Conservation (phyloP, 1,140 invertebrate genomes). For the Dryas iulia region DNA sequence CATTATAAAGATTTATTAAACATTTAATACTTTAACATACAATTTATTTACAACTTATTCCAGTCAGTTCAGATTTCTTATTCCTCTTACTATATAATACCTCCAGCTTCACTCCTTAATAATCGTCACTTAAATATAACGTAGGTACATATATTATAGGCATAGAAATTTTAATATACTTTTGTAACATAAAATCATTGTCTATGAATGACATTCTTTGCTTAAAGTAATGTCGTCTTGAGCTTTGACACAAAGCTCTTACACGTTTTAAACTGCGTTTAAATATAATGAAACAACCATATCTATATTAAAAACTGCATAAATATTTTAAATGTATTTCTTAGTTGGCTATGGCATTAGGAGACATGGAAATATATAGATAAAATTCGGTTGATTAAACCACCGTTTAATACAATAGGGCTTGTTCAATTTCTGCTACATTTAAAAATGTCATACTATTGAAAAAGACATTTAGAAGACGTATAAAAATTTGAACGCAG, state of each 20-base stretch:
- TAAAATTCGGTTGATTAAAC: too few relatives aligned
- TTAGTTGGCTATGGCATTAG: too few relatives aligned
- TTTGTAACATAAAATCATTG: background rate
- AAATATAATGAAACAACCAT: too few relatives aligned
- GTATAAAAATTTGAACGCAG: too few relatives aligned
- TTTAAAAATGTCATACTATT: background rate
- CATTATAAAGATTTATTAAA: slow-evolving; percentile 46
- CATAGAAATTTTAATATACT: background rate
- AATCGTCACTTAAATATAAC: background rate
- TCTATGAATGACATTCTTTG: background rate
- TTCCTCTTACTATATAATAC: slow-evolving; percentile 12
- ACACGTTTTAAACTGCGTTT: background rate
- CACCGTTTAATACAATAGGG: too few relatives aligned
- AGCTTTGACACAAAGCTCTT: background rate
- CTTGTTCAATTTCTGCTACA: too few relatives aligned
- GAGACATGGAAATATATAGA: too few relatives aligned
- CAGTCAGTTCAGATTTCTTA: slow-evolving; percentile 72
- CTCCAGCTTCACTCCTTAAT: background rate
- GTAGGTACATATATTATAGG: background rate
- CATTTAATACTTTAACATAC: slow-evolving; percentile 55
- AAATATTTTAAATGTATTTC: too few relatives aligned
- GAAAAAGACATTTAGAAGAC: too few relatives aligned
- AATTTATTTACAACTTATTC: slow-evolving; percentile 71
- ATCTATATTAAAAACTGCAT: too few relatives aligned
- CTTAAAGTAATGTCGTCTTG: background rate